Conservation (phyloP, 2,113 vertebrate genomes). For the Trinectes maculatus region DNA sequence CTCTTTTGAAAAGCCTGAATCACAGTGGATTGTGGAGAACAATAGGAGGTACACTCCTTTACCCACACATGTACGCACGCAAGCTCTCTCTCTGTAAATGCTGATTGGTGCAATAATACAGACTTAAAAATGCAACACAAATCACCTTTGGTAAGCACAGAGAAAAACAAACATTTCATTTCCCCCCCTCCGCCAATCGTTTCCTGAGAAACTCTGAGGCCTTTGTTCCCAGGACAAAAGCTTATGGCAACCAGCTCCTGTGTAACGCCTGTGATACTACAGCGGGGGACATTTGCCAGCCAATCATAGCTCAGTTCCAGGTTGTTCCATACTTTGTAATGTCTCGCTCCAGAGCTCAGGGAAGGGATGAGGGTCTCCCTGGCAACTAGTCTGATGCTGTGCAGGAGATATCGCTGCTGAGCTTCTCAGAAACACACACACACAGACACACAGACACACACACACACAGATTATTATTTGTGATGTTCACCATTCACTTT, state of each 20-base stretch:
- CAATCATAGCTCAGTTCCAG: conserved; percentile 51
- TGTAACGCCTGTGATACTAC: conserved; percentile 30
- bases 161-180: conserved; percentile 21
- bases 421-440: conserved; percentile 6
- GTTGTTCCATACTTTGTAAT: conserved; percentile 59
- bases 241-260: conserved; percentile 41
- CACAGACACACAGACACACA: conserved; percentile 22
- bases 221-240: conserved; percentile 36
- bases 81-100: not conserved
- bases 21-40: conserved; percentile 22
- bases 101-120: conserved; percentile 12
- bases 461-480: conserved; percentile 18
- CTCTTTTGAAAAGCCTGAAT: conserved; percentile 7
- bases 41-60: conserved; percentile 3
- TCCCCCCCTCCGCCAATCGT: conserved; percentile 14
- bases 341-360: conserved; percentile 54
- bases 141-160: not conserved
- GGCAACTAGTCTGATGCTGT: conserved; percentile 63
- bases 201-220: conserved; percentile 33
- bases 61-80: not conserved
- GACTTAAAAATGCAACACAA: conserved; percentile 17
- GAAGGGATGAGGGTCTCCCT: conserved; percentile 44
- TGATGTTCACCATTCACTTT: conserved; percentile 54
- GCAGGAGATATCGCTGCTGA: conserved; percentile 32
- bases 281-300: conserved; percentile 44